Conservation (phyloP, 2,797 vertebrate species). For the Eulemur albifrons region DNA sequence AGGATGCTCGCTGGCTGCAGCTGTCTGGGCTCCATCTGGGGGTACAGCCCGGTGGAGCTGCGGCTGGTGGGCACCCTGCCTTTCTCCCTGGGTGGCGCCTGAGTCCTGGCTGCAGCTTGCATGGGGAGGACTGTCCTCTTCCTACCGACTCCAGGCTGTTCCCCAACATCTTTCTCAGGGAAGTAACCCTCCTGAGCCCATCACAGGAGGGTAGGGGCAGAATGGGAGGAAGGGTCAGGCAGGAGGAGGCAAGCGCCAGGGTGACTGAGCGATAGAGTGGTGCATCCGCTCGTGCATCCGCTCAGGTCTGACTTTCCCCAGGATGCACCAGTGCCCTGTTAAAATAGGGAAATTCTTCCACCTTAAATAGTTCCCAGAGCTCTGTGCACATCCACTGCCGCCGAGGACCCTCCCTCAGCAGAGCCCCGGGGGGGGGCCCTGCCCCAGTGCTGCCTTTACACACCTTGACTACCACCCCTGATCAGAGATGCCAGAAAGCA, state of each 20-base stretch:
- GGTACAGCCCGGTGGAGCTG: rapidly evolving
- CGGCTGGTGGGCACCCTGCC: rapidly evolving
- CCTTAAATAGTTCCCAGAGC: background rate
- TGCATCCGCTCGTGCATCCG: background rate
- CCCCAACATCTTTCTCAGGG: background rate
- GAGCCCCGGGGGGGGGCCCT: background rate
- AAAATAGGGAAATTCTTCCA: background rate
- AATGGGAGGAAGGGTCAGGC: background rate
- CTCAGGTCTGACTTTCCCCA: background rate
- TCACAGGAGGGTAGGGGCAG: background rate
- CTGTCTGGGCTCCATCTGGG: rapidly evolving
- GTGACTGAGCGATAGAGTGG: background rate
- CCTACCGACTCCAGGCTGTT: background rate
- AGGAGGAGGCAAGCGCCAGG: background rate
- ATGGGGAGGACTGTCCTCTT: background rate
- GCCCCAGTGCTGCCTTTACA: background rate
- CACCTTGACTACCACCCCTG: background rate
- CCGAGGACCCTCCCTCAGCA: background rate
- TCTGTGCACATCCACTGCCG: background rate
- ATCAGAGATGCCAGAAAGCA: background rate
- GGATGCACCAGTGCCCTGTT: no score
- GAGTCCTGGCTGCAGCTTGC: background rate
- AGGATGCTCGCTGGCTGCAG: rapidly evolving
- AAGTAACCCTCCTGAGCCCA: background rate
- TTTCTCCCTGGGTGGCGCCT: background rate